Percentiles rank a stretch among this genome's conserved stretches.
Evolutionary conservation across 2,113 vertebrate genomes (phyloP).

Genomic region (Ptychochromis oligacanthus): DNA sequence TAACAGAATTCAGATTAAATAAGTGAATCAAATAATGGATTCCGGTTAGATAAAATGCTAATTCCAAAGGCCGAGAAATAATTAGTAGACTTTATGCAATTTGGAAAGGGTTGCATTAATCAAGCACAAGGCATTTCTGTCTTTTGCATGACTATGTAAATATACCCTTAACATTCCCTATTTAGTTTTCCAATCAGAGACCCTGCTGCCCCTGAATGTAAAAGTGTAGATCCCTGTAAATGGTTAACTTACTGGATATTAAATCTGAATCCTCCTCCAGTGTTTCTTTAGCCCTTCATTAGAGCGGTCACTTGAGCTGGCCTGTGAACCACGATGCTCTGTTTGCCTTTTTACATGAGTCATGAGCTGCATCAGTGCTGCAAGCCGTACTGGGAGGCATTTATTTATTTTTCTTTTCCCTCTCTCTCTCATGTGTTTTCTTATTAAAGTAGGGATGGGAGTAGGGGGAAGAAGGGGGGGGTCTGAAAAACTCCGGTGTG

Average conservation of each 20-base stretch:
- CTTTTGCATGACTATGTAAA: background rate
- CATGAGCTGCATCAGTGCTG: constrained; percentile 54
- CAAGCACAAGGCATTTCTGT: background rate
- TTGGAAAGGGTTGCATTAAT: background rate
- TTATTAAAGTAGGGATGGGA: background rate
- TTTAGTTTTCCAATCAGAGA: background rate
- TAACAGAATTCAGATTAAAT: background rate
- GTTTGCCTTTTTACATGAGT: constrained; percentile 50
- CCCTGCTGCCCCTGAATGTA: background rate
- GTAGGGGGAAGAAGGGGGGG: background rate
- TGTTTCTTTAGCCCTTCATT: background rate
- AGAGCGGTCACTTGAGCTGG: background rate
- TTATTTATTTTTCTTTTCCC: background rate
- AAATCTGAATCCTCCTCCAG: background rate
- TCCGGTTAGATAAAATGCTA: background rate
- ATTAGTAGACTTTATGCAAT: background rate
- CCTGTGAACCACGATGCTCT: background rate
- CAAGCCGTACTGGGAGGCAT: constrained; percentile 16
- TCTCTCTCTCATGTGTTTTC: background rate
- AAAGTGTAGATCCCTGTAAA: background rate
- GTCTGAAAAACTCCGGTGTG: constrained; percentile 7
- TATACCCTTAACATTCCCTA: too few species aligned
- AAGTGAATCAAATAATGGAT: background rate
- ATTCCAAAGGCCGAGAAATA: background rate
- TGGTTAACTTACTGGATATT: background rate